These are phyloP conservation scores for Drosophila grimshawi DNA, from an alignment of 1,140 invertebrate species.

Conservation along the genomic window DNA sequence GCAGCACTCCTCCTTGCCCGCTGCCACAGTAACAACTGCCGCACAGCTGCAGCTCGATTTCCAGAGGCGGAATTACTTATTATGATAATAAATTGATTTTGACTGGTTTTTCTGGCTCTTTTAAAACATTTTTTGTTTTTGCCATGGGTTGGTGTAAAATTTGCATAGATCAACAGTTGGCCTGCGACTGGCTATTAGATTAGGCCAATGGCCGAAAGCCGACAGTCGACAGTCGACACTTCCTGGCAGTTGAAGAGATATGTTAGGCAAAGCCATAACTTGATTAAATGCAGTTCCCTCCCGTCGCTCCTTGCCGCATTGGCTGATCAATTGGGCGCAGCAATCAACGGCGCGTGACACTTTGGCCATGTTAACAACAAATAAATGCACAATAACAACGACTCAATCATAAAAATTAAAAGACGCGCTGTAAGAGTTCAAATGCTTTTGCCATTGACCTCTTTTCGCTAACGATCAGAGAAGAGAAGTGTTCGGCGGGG, in stretches of 20 bases:
- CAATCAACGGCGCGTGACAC: slow-evolving; percentile 68
- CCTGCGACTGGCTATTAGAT: slow-evolving; percentile 46
- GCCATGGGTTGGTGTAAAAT: slow-evolving; percentile 39
- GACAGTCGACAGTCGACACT: slow-evolving; percentile 31
- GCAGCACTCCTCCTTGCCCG: neutral
- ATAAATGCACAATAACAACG: slow-evolving; percentile 24
- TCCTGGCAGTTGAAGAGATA: slow-evolving; percentile 51
- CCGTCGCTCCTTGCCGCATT: neutral
- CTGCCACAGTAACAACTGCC: slow-evolving; percentile 9
- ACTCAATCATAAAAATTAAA: slow-evolving; percentile 34
- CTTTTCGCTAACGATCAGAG: slow-evolving; percentile 42
- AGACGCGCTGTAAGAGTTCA: slow-evolving; percentile 65
- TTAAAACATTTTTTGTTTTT: neutral
- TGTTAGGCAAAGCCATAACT: slow-evolving; percentile 28
- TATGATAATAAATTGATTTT: slow-evolving; percentile 75
- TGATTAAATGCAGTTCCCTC: slow-evolving; percentile 51
- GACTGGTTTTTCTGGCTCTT: slow-evolving; percentile 72
- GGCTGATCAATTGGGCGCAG: slow-evolving; percentile 57
- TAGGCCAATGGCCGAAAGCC: slow-evolving; percentile 30
- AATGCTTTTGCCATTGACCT: slow-evolving; percentile 80
- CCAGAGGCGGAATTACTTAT: slow-evolving; percentile 73
- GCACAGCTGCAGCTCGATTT: slow-evolving; percentile 46
- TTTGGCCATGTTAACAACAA: slow-evolving; percentile 53
- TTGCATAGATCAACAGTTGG: slow-evolving; percentile 64
- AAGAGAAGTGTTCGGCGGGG: slow-evolving; percentile 22